phyloP scores from a whole-genome alignment of 2,113 vertebrate genomes.

The Indri indri region DNA sequence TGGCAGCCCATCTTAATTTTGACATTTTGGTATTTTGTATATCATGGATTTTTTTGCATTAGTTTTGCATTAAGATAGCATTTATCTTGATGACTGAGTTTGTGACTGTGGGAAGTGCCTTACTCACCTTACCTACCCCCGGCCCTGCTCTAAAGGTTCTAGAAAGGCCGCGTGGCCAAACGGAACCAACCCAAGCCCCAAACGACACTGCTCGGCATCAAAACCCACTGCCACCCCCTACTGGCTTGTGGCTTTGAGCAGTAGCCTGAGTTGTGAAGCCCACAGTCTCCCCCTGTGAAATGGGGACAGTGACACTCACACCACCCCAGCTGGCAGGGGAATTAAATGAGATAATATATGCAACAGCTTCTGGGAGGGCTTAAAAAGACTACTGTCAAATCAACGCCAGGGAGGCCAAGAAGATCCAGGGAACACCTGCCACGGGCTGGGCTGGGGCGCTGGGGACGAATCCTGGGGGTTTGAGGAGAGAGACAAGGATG shows the following conservation, averaged over 20 bases:
- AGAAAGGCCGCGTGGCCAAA: background rate
- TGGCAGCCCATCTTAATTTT: background rate
- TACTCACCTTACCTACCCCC: background rate
- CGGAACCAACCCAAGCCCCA: background rate
- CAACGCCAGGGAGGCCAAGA: fast-evolving
- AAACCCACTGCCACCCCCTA: background rate
- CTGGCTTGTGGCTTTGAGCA: background rate
- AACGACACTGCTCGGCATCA: background rate
- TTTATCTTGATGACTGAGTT: background rate
- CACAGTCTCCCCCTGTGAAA: background rate
- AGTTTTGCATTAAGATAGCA: background rate
- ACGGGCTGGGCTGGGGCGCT: background rate
- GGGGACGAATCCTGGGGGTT: fast-evolving
- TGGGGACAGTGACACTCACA: background rate
- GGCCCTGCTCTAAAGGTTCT: background rate
- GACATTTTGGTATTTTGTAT: background rate
- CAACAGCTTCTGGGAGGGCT: background rate
- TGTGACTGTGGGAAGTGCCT: background rate
- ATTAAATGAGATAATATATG: background rate
- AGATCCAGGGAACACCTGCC: background rate
- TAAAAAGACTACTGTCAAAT: background rate
- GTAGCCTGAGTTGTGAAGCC: background rate
- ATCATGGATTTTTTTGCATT: background rate
- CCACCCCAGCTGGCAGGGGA: too few species aligned
- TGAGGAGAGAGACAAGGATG: too few species aligned